Base-by-base conservation (phyloP, 2,888 invertebrate genomes). In the Harpagoxenus sublaevis region DNA sequence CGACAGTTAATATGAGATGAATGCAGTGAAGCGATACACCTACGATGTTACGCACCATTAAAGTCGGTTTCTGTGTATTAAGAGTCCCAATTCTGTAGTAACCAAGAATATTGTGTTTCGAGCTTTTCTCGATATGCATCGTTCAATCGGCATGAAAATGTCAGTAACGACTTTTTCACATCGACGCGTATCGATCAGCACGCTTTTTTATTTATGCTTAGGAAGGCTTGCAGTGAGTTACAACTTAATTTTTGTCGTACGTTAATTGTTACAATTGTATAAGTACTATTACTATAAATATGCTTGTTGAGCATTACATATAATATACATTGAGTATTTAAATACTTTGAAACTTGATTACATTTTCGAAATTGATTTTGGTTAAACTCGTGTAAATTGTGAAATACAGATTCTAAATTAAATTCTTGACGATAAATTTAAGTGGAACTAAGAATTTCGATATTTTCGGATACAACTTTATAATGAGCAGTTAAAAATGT, bases 361-460 rank as follows among this genome's bases (percentile, higher is more conserved):
- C 0, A 57, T 18, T 66, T 2, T 48, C 8, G 12, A 57, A 18
- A 42, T 57, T 73, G 15, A 23, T 23, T 39, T 39, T 63, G n/a
- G 12, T n/a, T 42, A 1, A 65, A 42, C 1, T 39, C 10, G 6
- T 23, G 15, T 65, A 42, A 39, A 39, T 42, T 63, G 12, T 23
- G 3, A 23, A 23, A 65, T 73, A 42, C 18, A 57, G 39, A 53
- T 71, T 15, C 15, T 15, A 71, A 53, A 35, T 71, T 51, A 71
- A 23, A 39, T 39, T 9, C 6, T 57, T 73, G 1, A 39, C 18
- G 10, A 39, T 57, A 35, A 35, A 35, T 55, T 55, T 9, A 55
- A 55, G 2, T 23, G 9, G 0, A n/a, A 3, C n/a, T 55, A 23
- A 55, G 3, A 55, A 55, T 55, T 63, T 63, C 9, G 5, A 63